These are phyloP conservation scores for Pipistrellus nathusii DNA, from an alignment of 2,797 vertebrate species.

Conservation along the genomic window DNA sequence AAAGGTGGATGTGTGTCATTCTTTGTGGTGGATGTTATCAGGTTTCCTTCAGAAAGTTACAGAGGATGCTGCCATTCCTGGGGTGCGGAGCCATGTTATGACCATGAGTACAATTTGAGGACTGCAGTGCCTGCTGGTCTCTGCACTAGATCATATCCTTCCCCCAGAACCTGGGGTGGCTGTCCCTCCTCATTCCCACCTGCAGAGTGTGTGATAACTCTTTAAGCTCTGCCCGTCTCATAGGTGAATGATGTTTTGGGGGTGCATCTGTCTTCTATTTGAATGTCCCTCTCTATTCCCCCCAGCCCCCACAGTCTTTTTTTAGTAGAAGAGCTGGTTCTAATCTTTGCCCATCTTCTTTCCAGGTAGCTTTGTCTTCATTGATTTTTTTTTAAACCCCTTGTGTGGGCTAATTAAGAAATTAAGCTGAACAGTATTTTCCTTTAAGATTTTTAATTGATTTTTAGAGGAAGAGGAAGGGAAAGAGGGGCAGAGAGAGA, in stretches of 20 bases:
- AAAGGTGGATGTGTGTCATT: neutral
- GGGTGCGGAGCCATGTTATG: neutral
- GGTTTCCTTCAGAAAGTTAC: neutral
- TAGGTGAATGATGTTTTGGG: neutral
- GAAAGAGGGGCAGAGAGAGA: too few species aligned
- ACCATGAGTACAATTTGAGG: fast-evolving
- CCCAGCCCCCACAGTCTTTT: neutral
- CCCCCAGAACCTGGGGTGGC: neutral
- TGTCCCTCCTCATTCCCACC: neutral
- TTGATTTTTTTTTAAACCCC: neutral
- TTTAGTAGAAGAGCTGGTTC: neutral
- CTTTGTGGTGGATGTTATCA: neutral
- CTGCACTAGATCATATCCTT: neutral
- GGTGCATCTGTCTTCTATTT: neutral
- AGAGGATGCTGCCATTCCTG: fast-evolving
- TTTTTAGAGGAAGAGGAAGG: too few species aligned
- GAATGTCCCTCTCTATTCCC: neutral
- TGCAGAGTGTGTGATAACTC: neutral
- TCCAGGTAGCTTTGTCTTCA: neutral
- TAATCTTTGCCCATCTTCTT: neutral
- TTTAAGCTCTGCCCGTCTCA: fast-evolving
- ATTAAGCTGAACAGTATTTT: neutral
- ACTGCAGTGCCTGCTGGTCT: neutral
- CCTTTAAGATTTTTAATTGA: neutral
- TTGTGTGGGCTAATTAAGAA: neutral